Conservation (phyloP, 2,888 invertebrate species). For the Dynastes maya region DNA sequence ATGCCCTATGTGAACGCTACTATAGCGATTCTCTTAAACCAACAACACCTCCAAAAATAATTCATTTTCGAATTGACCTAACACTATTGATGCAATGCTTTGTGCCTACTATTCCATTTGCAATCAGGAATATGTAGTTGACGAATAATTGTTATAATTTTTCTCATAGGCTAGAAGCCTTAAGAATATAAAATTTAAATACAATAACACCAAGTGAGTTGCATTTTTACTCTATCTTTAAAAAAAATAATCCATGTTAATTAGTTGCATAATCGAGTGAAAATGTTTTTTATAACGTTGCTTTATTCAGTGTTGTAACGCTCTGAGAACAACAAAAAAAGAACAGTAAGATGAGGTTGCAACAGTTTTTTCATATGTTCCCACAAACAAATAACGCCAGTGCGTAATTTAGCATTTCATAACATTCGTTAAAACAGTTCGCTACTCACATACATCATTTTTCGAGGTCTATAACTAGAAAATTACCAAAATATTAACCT, state of each 20-base stretch:
- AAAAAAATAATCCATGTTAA: not conserved
- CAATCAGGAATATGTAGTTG: too few relatives aligned
- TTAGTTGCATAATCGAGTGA: constrained; percentile 16
- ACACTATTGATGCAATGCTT: too few relatives aligned
- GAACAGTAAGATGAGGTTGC: constrained; percentile 3
- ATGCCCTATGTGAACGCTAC: too few relatives aligned
- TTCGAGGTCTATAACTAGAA: too few relatives aligned
- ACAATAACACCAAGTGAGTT: not conserved
- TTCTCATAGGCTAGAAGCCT: not conserved
- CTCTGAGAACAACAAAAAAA: constrained; percentile 22
- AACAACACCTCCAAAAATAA: too few relatives aligned
- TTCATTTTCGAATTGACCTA: too few relatives aligned
- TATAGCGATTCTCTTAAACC: too few relatives aligned
- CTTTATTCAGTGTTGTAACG: constrained; percentile 13
- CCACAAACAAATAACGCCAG: constrained; percentile 5
- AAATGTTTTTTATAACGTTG: not conserved
- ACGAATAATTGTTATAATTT: not conserved
- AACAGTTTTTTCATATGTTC: constrained; percentile 10
- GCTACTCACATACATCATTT: not conserved
- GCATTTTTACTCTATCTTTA: constrained; percentile 14
- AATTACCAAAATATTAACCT: too few relatives aligned
- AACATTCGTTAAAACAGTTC: not conserved
- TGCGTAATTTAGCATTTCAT: constrained; percentile 4
- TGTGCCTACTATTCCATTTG: too few relatives aligned
- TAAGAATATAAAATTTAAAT: constrained; percentile 17